phyloP scores from a whole-genome alignment of 2,113 vertebrate genomes.

The Rhabdornis inornatus region DNA sequence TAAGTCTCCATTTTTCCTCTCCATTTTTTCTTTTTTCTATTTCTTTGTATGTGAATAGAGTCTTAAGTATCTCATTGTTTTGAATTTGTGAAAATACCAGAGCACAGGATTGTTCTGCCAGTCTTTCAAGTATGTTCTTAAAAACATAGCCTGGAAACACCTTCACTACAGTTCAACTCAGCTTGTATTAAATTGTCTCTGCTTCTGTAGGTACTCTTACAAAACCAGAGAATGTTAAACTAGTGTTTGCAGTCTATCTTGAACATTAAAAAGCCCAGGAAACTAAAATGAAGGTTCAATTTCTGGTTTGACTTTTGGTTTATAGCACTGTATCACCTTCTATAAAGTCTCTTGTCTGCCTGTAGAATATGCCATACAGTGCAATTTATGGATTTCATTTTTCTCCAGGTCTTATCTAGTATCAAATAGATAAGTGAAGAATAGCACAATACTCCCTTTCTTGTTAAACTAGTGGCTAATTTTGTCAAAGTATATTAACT shows the following conservation, averaged over 20 bases:
- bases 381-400: not conserved
- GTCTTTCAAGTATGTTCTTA: constrained; percentile 9
- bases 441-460: not conserved
- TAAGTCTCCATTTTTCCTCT: not conserved
- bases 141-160: not conserved
- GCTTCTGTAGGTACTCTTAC: not conserved
- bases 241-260: not conserved
- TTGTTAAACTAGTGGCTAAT: not conserved
- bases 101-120: constrained; percentile 16
- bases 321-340: not conserved
- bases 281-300: not conserved
- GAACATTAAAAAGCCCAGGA: not conserved
- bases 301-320: not conserved
- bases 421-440: not conserved
- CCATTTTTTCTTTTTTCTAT: not conserved
- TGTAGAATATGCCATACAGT: not conserved
- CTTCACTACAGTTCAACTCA: not conserved
- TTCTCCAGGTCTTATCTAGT: not conserved
- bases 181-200: not conserved
- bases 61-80: constrained; percentile 23
- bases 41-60: not conserved
- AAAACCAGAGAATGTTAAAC: not conserved
- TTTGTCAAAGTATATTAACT: not conserved
- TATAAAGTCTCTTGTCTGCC: not conserved
- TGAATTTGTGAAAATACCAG: not conserved